Evolutionary conservation across 1,140 invertebrate genomes (phyloP), one percentile per base, ranked within the genome.

Genomic region (Heliconius hermathena): DNA sequence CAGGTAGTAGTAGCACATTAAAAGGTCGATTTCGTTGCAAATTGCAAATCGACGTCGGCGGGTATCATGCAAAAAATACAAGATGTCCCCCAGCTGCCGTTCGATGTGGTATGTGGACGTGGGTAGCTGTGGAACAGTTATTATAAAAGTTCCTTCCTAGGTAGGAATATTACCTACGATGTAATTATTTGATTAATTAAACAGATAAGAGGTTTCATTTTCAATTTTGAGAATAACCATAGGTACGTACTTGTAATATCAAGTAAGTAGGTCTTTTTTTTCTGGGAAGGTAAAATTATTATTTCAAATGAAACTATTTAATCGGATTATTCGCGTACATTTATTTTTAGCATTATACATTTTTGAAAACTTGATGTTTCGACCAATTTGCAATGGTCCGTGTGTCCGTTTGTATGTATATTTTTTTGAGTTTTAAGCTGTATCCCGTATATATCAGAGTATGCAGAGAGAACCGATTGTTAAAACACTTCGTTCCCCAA

Each of bases 41-140:
- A 91, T 89, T 89, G 88, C 88, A 87, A 92, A 91, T 89, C 85
- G 88, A 88, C 87, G 83, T 88, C 84, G 87, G 84, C 76, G 72
- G 80, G 41, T 82, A 81, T 76, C 82, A 82, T 83, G 87, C 84
- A 92, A 90, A 92, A 91, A 92, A 89, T 87, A 85, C 80, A 71
- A 88, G 87, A 87, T 86, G 82, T 86, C 82, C 86, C 82, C 78
- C 91, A 91, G 85, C 91, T 92, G 91, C 87, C 81, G 77, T 18
- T 78, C 60, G 49, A 73, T 46, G 13, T 2, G 41, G 41, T 46
- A 81, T 83, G 78, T 76, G 78, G 74, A 73, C 66, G 76, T 82
- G 76, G 80, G 0, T n/a, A 20, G n/a, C 6, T n/a, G n/a, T 57
- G 1, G 11, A 3, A 3, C 60, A 9, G 11, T 11, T 3, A 26